Base-by-base conservation (phyloP, 2,888 invertebrate species). In the Scaptomyza parva region DNA sequence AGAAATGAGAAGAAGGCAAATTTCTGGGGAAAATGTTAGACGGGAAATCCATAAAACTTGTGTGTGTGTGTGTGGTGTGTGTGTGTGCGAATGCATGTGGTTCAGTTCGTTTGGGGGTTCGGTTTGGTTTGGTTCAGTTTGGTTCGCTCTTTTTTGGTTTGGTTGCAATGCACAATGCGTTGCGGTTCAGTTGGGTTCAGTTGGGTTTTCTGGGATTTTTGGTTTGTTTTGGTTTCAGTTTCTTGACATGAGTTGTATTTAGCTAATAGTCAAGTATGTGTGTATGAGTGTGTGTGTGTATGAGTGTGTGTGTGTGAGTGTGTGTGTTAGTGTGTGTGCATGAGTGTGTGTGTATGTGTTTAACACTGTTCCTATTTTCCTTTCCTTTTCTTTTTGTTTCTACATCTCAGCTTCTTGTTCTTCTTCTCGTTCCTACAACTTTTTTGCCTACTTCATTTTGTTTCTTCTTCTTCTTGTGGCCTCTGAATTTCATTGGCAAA, bases 31-130 rank as follows among this genome's bases (percentile, higher is more conserved):
- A 28, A 37, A 41, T 22, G 2, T 20, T 9, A n/a, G 30, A 9
- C n/a, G n/a, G 30, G 18, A 44, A 52, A 28, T 51, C 8, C 14
- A 18, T 11, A 20, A 35, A 30, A 47, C 30, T 40, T 58, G 22
- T 66, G 72, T 52, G n/a, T n/a, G n/a, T n/a, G n/a, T n/a, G n/a
- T n/a, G n/a, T n/a, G n/a, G n/a, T n/a, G n/a, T n/a, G n/a, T n/a
- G n/a, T n/a, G n/a, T n/a, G n/a, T n/a, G n/a, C n/a, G n/a, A 60
- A 52, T 55, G 55, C 66, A 24, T 65, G 44, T 52, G 70, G 52
- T 44, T 30, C 43, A 62, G 55, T 44, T 24, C 22, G 35, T 18
- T 52, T 8, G 12, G 17, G 44, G 39, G 33, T 63, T 45, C 53
- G 40, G n/a, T 44, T 30, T 48, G 70, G 55, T 44, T 24, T 17